Evolutionary conservation across 2,888 invertebrate species (phyloP).

Genomic region (Aethes cnicana): DNA sequence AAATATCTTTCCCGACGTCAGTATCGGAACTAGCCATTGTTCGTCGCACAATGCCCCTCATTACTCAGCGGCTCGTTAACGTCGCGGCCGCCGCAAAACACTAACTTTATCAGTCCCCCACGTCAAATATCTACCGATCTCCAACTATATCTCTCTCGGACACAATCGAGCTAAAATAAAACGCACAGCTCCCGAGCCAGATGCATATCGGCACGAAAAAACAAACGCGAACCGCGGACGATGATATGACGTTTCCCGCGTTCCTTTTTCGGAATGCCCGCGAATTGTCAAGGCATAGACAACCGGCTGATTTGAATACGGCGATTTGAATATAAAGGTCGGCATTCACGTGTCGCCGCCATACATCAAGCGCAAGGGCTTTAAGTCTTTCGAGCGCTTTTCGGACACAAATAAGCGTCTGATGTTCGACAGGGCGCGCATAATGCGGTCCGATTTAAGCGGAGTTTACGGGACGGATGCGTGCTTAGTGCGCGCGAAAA

Average conservation of each 20-base stretch:
- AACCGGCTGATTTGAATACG: conserved; percentile 75
- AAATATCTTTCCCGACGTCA: conserved; percentile 65
- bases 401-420: conserved; percentile 80
- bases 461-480: conserved; percentile 12
- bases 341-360: conserved; percentile 73
- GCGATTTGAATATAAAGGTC: conserved; percentile 81
- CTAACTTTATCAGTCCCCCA: conserved; percentile 77
- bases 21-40: conserved; percentile 70
- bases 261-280: conserved; percentile 76
- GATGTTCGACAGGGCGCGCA: conserved; percentile 67
- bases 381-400: conserved; percentile 79
- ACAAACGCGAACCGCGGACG: conserved; percentile 58
- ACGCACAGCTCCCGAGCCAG: conserved; percentile 61
- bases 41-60: conserved; percentile 76
- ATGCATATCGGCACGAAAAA: conserved; percentile 77
- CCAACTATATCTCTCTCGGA: conserved; percentile 67
- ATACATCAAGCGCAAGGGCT: conserved; percentile 75
- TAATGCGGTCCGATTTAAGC: conserved; percentile 58
- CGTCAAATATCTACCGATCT: conserved; percentile 79
- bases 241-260: conserved; percentile 75
- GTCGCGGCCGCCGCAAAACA: conserved; percentile 69
- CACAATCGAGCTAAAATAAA: conserved; percentile 74
- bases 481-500: conserved; percentile 41
- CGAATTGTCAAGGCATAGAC: conserved; percentile 80
- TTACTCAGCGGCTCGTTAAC: conserved; percentile 80